Evolutionary conservation across 2,888 invertebrate genomes (phyloP).

Genomic region (Thereva nobilitata): DNA sequence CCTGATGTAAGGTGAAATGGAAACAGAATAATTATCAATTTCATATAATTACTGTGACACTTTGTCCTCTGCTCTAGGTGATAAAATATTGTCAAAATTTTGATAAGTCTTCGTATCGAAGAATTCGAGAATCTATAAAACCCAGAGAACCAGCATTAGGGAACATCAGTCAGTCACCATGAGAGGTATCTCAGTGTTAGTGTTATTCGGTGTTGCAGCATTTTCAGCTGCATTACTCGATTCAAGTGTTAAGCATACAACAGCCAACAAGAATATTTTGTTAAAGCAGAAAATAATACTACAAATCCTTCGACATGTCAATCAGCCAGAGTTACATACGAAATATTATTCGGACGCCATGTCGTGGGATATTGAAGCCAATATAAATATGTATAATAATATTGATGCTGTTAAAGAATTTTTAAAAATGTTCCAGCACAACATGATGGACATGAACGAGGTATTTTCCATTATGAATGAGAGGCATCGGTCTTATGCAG

Average conservation of each 20-base stretch:
- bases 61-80: no score
- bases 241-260: no score
- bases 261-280: slow-evolving; percentile 36
- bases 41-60: no score
- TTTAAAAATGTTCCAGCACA: slow-evolving; percentile 20
- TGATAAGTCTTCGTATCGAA: no score
- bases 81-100: no score
- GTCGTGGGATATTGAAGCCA: slow-evolving; percentile 32
- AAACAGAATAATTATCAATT: no score
- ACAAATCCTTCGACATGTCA: slow-evolving; percentile 38
- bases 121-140: no score
- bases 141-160: no score
- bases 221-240: no score
- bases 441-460: slow-evolving; percentile 35
- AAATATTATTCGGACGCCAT: slow-evolving; percentile 37
- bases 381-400: slow-evolving; percentile 28
- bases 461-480: slow-evolving; percentile 39
- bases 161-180: slow-evolving; percentile 37
- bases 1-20: no score
- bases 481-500: slow-evolving; percentile 50
- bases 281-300: slow-evolving; percentile 40
- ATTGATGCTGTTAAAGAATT: slow-evolving; percentile 37
- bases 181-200: slow-evolving; percentile 37
- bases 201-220: slow-evolving; percentile 33
- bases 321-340: slow-evolving; percentile 38